Evolutionary conservation across 92 coral and sea anemone genomes (phyloP), one percentile per base, ranked within the genome.

Genomic region (Anthopleura xanthogrammica): DNA sequence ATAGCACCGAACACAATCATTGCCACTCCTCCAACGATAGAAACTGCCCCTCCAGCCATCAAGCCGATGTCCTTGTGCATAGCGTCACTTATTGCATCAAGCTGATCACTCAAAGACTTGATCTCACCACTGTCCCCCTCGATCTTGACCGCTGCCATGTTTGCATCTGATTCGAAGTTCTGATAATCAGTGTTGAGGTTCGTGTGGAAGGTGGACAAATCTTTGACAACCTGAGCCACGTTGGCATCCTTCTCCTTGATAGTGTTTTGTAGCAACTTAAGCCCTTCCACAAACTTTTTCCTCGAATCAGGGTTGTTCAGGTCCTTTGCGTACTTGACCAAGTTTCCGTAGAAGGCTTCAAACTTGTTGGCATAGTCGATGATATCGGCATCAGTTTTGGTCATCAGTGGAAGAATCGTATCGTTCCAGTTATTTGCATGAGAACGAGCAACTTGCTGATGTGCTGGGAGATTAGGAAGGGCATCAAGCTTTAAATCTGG

Each of bases 351-450:
- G 60, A 86, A 86, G 2, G 89, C 40, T 0, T 74, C 48, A 80
- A 86, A 86, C 7, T 36, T 75, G 41, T 86, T 80, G 68, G 86
- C 89, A 56, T 71, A 86, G 70, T 86, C 89, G 16, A 86, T 81
- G 6, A 86, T 40, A 54, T 86, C 86, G 16, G 86, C 77, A 52
- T 86, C 81, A 13, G 89, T 80, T 29, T 60, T 81, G 43, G 81
- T 57, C 41, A 86, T 60, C 55, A 85, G 60, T 11, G 89, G 89
- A 16, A 86, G 55, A 56, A 86, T 85, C 54, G 80, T 76, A 12
- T 52, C 76, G 17, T 40, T 14, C 89, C 89, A 86, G 60, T 74
- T 75, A 24, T 42, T 46, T 52, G 86, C 89, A 29, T 81, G 89
- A 43, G 46, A 76, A 73, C 89, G 76, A 22, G 89, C 86, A 17